A percentile compares a stretch with the other conserved stretches of the same genome.
These are phyloP conservation scores for Littorina saxatilis DNA, from an alignment of 1,140 invertebrate species.

Conservation along the genomic window DNA sequence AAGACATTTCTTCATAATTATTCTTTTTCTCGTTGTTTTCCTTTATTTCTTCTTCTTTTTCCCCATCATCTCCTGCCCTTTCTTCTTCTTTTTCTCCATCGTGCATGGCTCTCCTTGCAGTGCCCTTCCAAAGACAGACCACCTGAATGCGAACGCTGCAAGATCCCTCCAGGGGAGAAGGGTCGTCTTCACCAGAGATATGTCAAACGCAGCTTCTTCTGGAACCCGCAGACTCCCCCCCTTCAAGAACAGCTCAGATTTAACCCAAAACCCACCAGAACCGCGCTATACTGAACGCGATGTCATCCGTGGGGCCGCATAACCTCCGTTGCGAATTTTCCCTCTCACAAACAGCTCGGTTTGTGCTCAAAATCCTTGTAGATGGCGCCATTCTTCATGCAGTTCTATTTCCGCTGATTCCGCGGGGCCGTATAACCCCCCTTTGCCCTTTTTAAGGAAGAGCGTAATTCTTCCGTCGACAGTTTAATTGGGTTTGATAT, in stretches of 20 bases:
- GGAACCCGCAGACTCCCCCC: background rate
- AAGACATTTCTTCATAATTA: no score
- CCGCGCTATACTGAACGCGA: background rate
- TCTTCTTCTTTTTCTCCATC: no score
- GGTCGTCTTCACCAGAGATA: background rate
- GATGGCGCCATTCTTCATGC: no score
- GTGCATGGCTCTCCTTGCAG: no score
- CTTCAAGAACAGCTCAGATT: background rate
- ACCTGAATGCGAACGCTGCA: background rate
- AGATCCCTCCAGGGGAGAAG: background rate
- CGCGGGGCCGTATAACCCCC: background rate
- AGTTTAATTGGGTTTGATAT: constrained; percentile 36
- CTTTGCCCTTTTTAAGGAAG: background rate
- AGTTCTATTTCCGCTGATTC: background rate
- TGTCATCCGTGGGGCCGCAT: background rate
- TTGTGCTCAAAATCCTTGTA: no score
- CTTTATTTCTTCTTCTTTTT: no score
- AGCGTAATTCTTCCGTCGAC: constrained; percentile 18
- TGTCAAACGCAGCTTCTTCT: constrained; percentile 14
- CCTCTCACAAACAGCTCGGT: no score
- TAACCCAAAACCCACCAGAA: background rate
- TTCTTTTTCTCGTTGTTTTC: no score
- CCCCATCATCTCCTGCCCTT: no score
- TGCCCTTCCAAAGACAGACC: no score
- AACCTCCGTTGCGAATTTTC: no score